These are phyloP conservation scores for Drosophila erecta DNA, from an alignment of 1,140 invertebrate species.

Conservation along the genomic window DNA sequence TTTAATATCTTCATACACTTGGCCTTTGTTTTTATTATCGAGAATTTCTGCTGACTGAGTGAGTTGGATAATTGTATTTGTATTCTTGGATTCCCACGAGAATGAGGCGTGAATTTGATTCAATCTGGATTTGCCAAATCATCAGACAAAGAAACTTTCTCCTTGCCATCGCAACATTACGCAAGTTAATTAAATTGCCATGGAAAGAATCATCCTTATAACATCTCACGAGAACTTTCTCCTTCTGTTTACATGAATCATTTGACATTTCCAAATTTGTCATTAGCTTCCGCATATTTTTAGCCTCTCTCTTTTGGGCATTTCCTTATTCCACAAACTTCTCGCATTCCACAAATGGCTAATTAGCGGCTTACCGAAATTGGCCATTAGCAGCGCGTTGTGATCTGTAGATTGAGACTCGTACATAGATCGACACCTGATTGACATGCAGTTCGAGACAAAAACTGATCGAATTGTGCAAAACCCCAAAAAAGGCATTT, in stretches of 20 bases:
- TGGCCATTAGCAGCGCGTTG: constrained; percentile 57
- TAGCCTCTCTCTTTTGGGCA: constrained; percentile 3
- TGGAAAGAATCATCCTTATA: constrained; percentile 23
- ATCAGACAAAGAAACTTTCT: constrained; percentile 51
- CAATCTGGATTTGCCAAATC: constrained; percentile 4
- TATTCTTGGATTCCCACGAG: constrained; percentile 1
- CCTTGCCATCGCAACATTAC: constrained; percentile 34
- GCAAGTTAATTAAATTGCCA: constrained; percentile 26
- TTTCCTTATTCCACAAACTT: constrained; percentile 26
- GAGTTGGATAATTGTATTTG: neutral
- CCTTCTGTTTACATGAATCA: constrained; percentile 24
- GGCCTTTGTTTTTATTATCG: constrained; percentile 14
- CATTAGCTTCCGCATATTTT: constrained; percentile 53
- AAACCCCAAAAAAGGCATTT: constrained; percentile 55
- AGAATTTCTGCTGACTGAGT: neutral
- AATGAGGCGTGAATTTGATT: neutral
- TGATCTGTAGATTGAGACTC: constrained; percentile 12
- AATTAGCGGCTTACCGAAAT: constrained; percentile 70
- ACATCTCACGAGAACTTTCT: constrained; percentile 44
- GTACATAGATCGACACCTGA: constrained; percentile 52
- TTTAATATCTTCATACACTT: constrained; percentile 8
- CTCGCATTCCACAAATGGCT: constrained; percentile 56
- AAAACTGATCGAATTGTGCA: constrained; percentile 31
- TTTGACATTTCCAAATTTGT: constrained; percentile 28
- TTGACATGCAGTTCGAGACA: constrained; percentile 58